Evolutionary conservation across 2,113 vertebrate species (phyloP).

Genomic region (Bufo bufo): DNA sequence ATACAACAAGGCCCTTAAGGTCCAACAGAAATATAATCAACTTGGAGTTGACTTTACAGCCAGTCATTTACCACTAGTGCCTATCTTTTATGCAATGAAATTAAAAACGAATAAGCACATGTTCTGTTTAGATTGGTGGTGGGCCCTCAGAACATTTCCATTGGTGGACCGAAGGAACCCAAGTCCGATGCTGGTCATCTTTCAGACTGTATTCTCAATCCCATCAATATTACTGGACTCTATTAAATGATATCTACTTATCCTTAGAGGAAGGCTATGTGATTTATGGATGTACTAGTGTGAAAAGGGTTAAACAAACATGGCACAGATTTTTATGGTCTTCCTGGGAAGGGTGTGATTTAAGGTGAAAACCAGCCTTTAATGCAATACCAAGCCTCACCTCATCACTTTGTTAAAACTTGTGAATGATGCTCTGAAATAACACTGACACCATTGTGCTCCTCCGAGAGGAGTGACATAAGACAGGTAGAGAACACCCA

Average conservation of each 20-base stretch:
- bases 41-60: no score
- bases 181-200: no score
- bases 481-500: slow-evolving; percentile 10
- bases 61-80: no score
- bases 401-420: slow-evolving; percentile 53
- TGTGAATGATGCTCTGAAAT: slow-evolving; percentile 33
- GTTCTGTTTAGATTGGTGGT: no score
- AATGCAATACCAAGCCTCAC: slow-evolving; percentile 38
- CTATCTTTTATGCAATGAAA: no score
- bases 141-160: no score
- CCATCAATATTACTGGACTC: background rate
- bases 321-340: slow-evolving; percentile 9
- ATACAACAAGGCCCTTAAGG: no score
- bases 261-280: background rate
- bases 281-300: background rate
- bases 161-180: no score
- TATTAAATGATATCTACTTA: background rate
- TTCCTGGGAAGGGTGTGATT: slow-evolving; percentile 28
- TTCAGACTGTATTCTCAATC: background rate
- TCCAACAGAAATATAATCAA: no score
- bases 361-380: slow-evolving; percentile 31
- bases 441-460: slow-evolving; percentile 53
- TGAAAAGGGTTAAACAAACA: slow-evolving; percentile 43
- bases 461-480: slow-evolving; percentile 34
- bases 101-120: no score